These are phyloP conservation scores for Epirrita christyi DNA, from an alignment of 2,888 invertebrate species.

Conservation along the genomic window DNA sequence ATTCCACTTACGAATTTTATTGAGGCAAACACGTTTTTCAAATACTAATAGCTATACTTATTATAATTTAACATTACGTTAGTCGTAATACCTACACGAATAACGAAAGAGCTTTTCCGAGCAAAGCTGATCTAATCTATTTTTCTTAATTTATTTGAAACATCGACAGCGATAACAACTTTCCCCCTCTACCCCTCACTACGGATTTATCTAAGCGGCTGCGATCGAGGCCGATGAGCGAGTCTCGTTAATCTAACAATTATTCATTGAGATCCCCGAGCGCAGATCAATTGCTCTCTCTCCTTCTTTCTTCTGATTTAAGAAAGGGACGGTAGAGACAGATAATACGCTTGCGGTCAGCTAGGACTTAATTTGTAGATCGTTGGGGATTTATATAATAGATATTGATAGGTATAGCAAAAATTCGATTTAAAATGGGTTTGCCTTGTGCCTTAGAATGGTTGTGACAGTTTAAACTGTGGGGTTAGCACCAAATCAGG, in stretches of 20 bases:
- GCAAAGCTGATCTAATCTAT: too few relatives aligned
- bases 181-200: slow-evolving; percentile 41
- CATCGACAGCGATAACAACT: slow-evolving; percentile 29
- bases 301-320: slow-evolving; percentile 12
- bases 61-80: too few relatives aligned
- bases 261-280: slow-evolving; percentile 68
- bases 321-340: slow-evolving; percentile 20
- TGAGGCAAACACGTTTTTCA: too few relatives aligned
- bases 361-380: slow-evolving; percentile 35
- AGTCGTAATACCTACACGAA: background rate
- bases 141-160: background rate
- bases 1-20: too few relatives aligned
- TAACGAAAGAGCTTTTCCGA: background rate
- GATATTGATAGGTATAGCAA: background rate
- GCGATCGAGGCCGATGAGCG: slow-evolving; percentile 69
- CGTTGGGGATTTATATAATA: slow-evolving; percentile 25
- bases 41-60: too few relatives aligned
- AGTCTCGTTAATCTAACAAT: slow-evolving; percentile 80
- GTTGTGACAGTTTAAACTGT: background rate
- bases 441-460: background rate
- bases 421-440: background rate
- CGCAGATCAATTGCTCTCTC: slow-evolving; percentile 39
- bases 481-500: too few relatives aligned
- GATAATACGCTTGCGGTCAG: slow-evolving; percentile 40
- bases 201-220: slow-evolving; percentile 58